These are phyloP conservation scores for Tuta absoluta DNA, from an alignment of 2,888 invertebrate species.

Conservation along the genomic window DNA sequence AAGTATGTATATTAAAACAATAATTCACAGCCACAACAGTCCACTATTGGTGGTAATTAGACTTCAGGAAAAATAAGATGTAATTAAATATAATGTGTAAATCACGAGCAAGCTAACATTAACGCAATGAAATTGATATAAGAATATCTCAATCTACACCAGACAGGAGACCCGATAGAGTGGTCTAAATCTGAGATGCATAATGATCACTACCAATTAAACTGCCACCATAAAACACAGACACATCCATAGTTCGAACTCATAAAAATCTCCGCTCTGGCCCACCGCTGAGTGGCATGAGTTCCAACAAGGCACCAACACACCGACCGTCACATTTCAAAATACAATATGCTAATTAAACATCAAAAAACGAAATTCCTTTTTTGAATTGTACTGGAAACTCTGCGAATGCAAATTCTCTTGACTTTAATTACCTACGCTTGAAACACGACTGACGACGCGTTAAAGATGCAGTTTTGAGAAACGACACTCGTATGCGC, in stretches of 20 bases:
- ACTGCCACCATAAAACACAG: slow-evolving; percentile 31
- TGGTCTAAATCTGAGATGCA: slow-evolving; percentile 3
- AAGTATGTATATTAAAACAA: no score
- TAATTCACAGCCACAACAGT: no score
- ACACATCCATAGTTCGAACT: slow-evolving; percentile 58
- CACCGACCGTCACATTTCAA: slow-evolving; percentile 78
- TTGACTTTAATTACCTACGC: slow-evolving; percentile 77
- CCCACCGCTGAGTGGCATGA: slow-evolving; percentile 75
- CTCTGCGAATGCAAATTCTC: slow-evolving; percentile 78
- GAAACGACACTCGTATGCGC: slow-evolving; percentile 56
- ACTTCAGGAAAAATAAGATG: no score
- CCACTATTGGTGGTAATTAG: no score
- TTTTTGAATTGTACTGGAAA: slow-evolving; percentile 73
- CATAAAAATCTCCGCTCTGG: slow-evolving; percentile 60
- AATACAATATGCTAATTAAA: slow-evolving; percentile 81
- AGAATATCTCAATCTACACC: background rate
- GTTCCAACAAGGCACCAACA: slow-evolving; percentile 49
- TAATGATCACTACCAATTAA: slow-evolving; percentile 21
- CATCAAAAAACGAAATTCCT: slow-evolving; percentile 39
- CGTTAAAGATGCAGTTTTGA: slow-evolving; percentile 76
- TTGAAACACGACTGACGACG: slow-evolving; percentile 73
- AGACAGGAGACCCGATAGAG: background rate
- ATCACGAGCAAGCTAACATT: background rate
- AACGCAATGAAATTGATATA: background rate
- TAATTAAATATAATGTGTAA: background rate